These are phyloP conservation scores for Drosophila borborema DNA, from an alignment of 2,888 invertebrate genomes.

Conservation along the genomic window DNA sequence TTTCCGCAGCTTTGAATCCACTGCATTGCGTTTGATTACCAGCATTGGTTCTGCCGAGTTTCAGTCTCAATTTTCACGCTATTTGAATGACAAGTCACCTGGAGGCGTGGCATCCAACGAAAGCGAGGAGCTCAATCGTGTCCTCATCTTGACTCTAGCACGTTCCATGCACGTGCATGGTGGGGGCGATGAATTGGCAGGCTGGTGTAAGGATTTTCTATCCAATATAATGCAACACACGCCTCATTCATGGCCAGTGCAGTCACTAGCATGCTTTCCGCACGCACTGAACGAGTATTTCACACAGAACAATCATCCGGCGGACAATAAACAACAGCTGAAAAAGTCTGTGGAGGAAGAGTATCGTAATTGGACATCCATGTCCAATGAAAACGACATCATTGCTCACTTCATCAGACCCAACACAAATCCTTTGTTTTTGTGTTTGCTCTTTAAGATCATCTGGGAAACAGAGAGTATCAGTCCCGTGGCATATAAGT, in stretches of 20 bases:
- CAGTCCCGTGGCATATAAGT: slow-evolving; percentile 98
- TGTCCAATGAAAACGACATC: slow-evolving; percentile 98
- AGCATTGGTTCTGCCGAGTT: slow-evolving; percentile 97
- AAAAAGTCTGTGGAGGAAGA: slow-evolving; percentile 98
- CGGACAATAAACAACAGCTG: slow-evolving; percentile 95
- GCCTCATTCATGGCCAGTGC: slow-evolving; percentile 97
- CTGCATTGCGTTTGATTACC: slow-evolving; percentile 93
- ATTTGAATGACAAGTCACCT: slow-evolving; percentile 94
- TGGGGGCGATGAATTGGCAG: slow-evolving; percentile 86
- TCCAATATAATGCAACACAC: slow-evolving; percentile 96
- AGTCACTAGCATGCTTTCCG: slow-evolving; percentile 96
- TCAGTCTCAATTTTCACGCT: slow-evolving; percentile 95
- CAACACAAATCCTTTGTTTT: slow-evolving; percentile 95
- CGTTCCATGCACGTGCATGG: slow-evolving; percentile 97
- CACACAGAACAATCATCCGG: slow-evolving; percentile 92
- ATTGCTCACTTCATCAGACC: slow-evolving; percentile 97
- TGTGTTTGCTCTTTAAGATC: slow-evolving; percentile 98
- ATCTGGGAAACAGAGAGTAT: slow-evolving; percentile 97
- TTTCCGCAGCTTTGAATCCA: slow-evolving; percentile 90
- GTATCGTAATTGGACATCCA: slow-evolving; percentile 97
- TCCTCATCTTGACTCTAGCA: slow-evolving; percentile 96
- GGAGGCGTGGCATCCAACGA: slow-evolving; percentile 92
- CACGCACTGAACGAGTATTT: slow-evolving; percentile 95
- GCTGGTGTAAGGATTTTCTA: slow-evolving; percentile 96
- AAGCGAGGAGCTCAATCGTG: slow-evolving; percentile 97